Base-by-base conservation (phyloP, 2,888 invertebrate genomes). In the Heliconius charithonia region DNA sequence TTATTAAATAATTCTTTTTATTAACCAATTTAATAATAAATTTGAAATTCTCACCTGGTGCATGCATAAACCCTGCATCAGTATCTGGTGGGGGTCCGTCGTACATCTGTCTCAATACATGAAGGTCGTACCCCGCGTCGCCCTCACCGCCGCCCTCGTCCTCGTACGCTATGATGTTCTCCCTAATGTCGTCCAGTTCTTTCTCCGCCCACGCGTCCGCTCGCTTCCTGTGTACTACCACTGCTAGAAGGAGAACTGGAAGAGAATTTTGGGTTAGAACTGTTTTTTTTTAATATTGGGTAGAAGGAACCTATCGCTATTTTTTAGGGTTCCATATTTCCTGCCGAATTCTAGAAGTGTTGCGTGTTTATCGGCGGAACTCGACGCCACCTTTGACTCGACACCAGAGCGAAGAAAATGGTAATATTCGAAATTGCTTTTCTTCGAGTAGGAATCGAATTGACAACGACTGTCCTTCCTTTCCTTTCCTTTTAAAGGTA, bases 101-200 rank as follows among this genome's bases (percentile, higher is more conserved):
- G 79, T 96, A 96, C 94, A 96, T 96, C 83, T 96, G 95, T 77
- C 97, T 89, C 29, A 99, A 95, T 6, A 98, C 97, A 81, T 97
- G 97, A 79, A 99, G 95, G 89, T 99, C 98, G 91, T 98, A 99
- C 2, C 97, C 97, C 1, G 99, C 98, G 89, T 99, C 99, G 0
- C 98, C 98, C 90, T 99, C 98, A 89, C 99, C 99, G 88, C 99
- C 99, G 25, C 99, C 99, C 91, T 99, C 99, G 87, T 99, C 99
- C 88, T 99, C 98, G 88, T 99, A 99, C 85, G 98, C 98, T 85
- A 99, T 98, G 81, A 99, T 99, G 86, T 98, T 99, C 91, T 99
- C 99, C 80, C 99, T 95, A 56, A 99, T 98, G 88, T 99, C 99
- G 87, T 99, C 99, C 83, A 98, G 97, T 85, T 99, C 98, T 88